These are phyloP conservation scores for Vulpes lagopus DNA, from an alignment of 2,113 vertebrate genomes.

Conservation along the genomic window DNA sequence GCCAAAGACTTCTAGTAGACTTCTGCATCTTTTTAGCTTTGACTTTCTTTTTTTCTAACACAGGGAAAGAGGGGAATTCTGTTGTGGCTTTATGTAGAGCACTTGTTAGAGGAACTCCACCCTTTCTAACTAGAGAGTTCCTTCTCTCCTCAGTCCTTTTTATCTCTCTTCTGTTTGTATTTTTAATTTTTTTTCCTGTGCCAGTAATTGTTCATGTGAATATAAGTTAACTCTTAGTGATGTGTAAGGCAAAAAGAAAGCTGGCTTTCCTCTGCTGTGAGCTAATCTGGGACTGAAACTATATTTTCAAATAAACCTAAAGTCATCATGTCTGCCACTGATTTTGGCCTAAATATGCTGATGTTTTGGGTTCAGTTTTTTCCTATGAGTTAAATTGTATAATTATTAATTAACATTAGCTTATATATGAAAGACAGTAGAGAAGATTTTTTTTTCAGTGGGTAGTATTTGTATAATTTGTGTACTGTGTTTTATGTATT, in stretches of 20 bases:
- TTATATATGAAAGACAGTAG: not conserved
- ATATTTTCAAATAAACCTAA: not conserved
- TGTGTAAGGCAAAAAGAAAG: not conserved
- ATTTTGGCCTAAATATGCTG: constrained; percentile 1
- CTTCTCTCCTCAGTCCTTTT: not conserved
- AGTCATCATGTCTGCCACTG: not conserved
- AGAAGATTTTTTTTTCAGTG: constrained; percentile 6
- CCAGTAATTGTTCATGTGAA: not conserved
- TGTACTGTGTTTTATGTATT: constrained; percentile 62
- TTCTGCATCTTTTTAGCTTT: not conserved
- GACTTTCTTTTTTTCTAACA: not conserved
- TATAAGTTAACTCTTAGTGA: not conserved
- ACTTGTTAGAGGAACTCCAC: not conserved
- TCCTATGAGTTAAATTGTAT: not conserved
- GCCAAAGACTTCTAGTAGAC: not conserved
- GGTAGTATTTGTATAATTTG: not conserved
- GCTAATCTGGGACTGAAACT: not conserved
- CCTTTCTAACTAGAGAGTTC: not conserved
- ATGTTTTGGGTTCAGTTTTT: not conserved
- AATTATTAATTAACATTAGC: not conserved
- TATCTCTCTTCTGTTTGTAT: not conserved
- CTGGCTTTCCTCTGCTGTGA: not conserved
- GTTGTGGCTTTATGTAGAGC: not conserved
- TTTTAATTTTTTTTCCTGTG: not conserved
- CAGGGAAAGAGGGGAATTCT: not conserved